These are phyloP conservation scores for Idaea dimidiata DNA, from an alignment of 2,888 invertebrate species.

Conservation along the genomic window DNA sequence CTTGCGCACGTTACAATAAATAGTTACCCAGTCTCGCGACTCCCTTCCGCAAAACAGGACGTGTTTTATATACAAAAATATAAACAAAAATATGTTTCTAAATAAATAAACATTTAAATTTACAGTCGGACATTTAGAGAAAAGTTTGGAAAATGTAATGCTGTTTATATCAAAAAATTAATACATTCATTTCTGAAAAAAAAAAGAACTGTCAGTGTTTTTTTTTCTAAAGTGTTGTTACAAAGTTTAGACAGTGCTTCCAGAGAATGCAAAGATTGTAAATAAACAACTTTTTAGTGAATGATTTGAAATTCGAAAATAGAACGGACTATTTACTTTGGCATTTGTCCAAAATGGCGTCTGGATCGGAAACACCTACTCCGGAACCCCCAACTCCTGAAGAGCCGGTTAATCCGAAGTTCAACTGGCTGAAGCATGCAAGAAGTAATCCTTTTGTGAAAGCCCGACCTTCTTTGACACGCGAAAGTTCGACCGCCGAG, in stretches of 20 bases:
- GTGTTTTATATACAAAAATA: neutral
- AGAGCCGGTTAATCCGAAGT: slow-evolving; percentile 53
- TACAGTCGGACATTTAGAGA: too few species aligned
- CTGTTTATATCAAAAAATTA: neutral
- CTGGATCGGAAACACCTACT: slow-evolving; percentile 38
- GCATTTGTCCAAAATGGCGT: neutral
- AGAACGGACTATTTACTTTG: neutral
- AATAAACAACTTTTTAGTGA: neutral
- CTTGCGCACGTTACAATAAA: neutral
- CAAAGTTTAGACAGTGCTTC: neutral
- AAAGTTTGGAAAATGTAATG: neutral
- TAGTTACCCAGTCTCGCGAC: neutral
- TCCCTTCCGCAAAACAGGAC: neutral
- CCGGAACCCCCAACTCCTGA: slow-evolving; percentile 50
- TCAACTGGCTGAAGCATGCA: slow-evolving; percentile 63
- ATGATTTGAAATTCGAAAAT: neutral
- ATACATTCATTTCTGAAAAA: neutral
- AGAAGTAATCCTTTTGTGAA: slow-evolving; percentile 69
- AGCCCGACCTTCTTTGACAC: slow-evolving; percentile 58
- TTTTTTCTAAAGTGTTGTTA: neutral
- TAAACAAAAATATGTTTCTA: neutral
- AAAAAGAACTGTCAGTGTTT: neutral
- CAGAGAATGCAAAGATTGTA: neutral
- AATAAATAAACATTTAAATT: too few species aligned
- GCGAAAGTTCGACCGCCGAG: slow-evolving; percentile 68